Evolutionary conservation across 2,797 vertebrate species (phyloP).

Genomic region (Rhinichthys osculus): DNA sequence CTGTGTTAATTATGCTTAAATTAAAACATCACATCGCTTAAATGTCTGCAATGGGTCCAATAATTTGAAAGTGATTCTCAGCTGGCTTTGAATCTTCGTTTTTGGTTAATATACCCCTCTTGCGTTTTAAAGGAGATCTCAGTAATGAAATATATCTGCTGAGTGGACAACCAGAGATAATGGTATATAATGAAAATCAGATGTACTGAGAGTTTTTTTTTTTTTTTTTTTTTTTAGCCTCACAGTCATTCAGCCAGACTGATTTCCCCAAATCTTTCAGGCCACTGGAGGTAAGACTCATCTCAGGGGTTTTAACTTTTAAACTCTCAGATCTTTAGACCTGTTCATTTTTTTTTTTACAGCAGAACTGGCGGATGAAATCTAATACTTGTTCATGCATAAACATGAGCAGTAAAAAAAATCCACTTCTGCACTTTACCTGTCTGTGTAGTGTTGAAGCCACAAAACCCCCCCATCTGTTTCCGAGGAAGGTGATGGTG

Average conservation of each 20-base stretch:
- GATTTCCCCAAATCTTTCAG: constrained; percentile 61
- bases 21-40: constrained; percentile 35
- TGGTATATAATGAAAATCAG: constrained; percentile 78
- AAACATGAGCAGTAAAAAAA: constrained; percentile 71
- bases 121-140: constrained; percentile 67
- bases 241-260: constrained; percentile 67
- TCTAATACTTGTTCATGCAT: constrained; percentile 71
- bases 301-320: constrained; percentile 68
- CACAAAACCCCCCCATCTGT: constrained; percentile 50
- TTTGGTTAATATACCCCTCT: constrained; percentile 57
- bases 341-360: constrained; percentile 37
- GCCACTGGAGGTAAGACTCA: constrained; percentile 62
- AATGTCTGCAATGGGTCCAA: constrained; percentile 35
- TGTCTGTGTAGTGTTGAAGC: constrained; percentile 12
- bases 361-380: constrained; percentile 40
- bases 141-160: constrained; percentile 77
- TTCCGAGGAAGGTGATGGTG: constrained; percentile 63
- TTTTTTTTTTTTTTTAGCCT: constrained; percentile 54
- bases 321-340: constrained; percentile 62
- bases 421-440: constrained; percentile 35
- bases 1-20: constrained; percentile 40
- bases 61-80: constrained; percentile 28
- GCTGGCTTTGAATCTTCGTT: constrained; percentile 30
- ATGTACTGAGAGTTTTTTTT: constrained; percentile 65
- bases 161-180: constrained; percentile 75